These are phyloP conservation scores for Zaprionus gabonicus DNA, from an alignment of 1,140 invertebrate species.

Conservation along the genomic window DNA sequence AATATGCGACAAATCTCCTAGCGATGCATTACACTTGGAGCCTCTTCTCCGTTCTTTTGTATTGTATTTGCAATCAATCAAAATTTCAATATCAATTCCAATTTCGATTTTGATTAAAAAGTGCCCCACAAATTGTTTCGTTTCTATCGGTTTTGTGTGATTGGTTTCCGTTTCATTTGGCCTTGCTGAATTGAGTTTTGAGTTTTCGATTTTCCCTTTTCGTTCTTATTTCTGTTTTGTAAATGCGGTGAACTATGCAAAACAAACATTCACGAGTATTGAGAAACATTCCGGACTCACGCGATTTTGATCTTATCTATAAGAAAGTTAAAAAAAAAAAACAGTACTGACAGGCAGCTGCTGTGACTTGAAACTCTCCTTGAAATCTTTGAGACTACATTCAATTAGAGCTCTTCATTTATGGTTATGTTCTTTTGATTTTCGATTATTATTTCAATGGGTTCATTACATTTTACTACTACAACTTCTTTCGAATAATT, in stretches of 20 bases:
- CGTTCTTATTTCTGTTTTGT: conserved; percentile 36
- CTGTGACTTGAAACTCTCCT: conserved; percentile 37
- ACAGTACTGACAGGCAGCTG: conserved; percentile 53
- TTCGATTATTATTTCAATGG: conserved; percentile 28
- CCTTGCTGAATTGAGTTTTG: conserved; percentile 11
- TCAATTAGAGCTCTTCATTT: conserved; percentile 45
- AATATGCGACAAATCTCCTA: conserved; percentile 43
- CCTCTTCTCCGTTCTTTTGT: conserved; percentile 49
- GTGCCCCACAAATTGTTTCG: conserved; percentile 24
- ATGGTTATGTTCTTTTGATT: conserved; percentile 29
- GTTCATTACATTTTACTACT: conserved; percentile 63
- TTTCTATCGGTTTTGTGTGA: conserved; percentile 12
- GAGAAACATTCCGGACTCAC: conserved; percentile 39
- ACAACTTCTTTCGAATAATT: conserved; percentile 83
- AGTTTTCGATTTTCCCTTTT: conserved; percentile 28
- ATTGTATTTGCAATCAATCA: conserved; percentile 47
- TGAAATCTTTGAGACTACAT: conserved; percentile 63
- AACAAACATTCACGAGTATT: conserved; percentile 38
- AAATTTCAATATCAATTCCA: conserved; percentile 26
- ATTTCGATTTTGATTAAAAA: conserved; percentile 34
- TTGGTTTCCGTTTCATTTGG: conserved; percentile 27
- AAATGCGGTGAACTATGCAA: conserved; percentile 61
- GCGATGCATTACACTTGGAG: conserved; percentile 57
- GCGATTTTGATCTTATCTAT: conserved; percentile 13
- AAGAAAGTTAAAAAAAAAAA: not conserved